Evolutionary conservation across 1,140 invertebrate species (phyloP).

Genomic region (Procambarus virginalis): DNA sequence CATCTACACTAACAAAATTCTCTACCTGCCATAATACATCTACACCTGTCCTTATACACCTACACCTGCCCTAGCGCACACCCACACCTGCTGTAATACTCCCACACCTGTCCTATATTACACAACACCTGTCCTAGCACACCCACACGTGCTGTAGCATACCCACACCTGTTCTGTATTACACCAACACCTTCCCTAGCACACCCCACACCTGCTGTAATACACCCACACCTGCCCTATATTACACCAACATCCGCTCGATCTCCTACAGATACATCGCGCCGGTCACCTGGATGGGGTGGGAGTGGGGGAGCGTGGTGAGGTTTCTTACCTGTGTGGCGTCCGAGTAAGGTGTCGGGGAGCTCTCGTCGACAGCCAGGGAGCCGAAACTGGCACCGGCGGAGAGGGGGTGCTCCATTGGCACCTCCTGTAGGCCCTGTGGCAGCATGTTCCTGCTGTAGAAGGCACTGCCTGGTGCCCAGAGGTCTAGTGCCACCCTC

Average conservation of each 20-base stretch:
- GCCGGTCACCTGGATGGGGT: background rate
- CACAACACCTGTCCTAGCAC: background rate
- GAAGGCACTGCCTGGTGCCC: too few relatives aligned
- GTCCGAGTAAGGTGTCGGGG: constrained; percentile 94
- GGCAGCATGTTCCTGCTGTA: constrained; percentile 43
- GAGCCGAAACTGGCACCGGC: constrained; percentile 66
- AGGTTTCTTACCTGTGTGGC: constrained; percentile 88
- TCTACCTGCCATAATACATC: too few relatives aligned
- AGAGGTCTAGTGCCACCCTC: too few relatives aligned
- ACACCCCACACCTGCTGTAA: background rate
- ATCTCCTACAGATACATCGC: background rate
- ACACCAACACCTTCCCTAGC: background rate
- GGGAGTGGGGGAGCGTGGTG: background rate
- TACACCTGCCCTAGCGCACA: too few relatives aligned
- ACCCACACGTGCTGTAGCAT: too few relatives aligned
- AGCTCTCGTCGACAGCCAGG: constrained; percentile 89
- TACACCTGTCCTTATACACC: too few relatives aligned
- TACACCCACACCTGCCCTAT: background rate
- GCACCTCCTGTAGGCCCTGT: constrained; percentile 44
- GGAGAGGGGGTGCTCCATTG: constrained; percentile 47
- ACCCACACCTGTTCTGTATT: background rate
- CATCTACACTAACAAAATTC: too few relatives aligned
- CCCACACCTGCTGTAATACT: too few relatives aligned
- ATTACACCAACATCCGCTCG: background rate
- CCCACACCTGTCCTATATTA: background rate